Evolutionary conservation across 2,888 invertebrate genomes (phyloP).

Genomic region (Zeuzera pyrina): DNA sequence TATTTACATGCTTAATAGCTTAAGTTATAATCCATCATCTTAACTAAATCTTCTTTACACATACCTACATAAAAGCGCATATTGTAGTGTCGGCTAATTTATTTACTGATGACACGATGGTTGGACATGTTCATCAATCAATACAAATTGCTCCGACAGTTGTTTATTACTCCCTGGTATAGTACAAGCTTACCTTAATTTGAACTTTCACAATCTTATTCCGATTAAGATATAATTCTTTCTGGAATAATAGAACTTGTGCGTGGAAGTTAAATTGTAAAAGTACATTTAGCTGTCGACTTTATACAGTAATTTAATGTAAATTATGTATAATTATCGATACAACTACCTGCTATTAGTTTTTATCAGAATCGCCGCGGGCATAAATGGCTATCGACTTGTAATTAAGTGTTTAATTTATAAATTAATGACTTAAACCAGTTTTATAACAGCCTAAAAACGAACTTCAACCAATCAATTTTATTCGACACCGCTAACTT

Average conservation of each 20-base stretch:
- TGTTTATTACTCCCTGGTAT: slow-evolving; percentile 4
- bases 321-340: slow-evolving; percentile 37
- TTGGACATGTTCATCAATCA: slow-evolving; percentile 16
- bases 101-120: slow-evolving; percentile 11
- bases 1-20: too few relatives aligned
- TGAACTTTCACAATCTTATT: too few relatives aligned
- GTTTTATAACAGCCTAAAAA: too few relatives aligned
- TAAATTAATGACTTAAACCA: slow-evolving; percentile 33
- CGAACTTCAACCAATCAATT: too few relatives aligned
- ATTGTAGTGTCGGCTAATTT: slow-evolving; percentile 6
- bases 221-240: too few relatives aligned
- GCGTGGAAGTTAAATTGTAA: slow-evolving; percentile 14
- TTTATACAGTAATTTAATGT: slow-evolving; percentile 27
- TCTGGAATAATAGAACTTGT: too few relatives aligned
- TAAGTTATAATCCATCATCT: slow-evolving; percentile 3
- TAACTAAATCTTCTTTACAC: slow-evolving; percentile 9
- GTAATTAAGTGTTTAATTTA: slow-evolving; percentile 47
- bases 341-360: slow-evolving; percentile 31
- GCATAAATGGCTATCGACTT: slow-evolving; percentile 29
- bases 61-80: slow-evolving; percentile 3
- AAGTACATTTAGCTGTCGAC: slow-evolving; percentile 16
- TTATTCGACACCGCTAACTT: too few relatives aligned
- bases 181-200: too few relatives aligned
- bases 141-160: slow-evolving; percentile 8
- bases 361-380: slow-evolving; percentile 30